Percentiles rank a stretch among this genome's conserved stretches.
Conservation (phyloP, 2,113 vertebrate species). For the Hippocampus comes region DNA sequence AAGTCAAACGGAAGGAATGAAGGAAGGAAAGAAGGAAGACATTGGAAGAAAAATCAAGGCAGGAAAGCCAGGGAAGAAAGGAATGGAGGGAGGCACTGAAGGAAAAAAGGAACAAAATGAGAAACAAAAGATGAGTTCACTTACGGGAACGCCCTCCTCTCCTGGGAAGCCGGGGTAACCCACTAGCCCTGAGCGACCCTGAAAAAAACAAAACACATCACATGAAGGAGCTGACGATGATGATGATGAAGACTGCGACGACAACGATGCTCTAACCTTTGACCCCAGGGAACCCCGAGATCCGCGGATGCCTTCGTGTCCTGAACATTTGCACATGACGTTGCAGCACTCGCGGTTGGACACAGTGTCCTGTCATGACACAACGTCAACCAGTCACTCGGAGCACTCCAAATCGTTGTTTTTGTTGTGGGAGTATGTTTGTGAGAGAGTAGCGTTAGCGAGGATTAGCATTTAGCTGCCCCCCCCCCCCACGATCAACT, state of each 20-base stretch:
- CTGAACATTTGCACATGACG: conserved; percentile 77
- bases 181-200: conserved; percentile 73
- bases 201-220: conserved; percentile 29
- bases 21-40: no score
- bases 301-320: conserved; percentile 75
- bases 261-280: conserved; percentile 71
- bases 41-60: no score
- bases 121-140: conserved; percentile 37
- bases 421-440: no score
- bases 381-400: not conserved
- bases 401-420: not conserved
- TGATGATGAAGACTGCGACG: not conserved
- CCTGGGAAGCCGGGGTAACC: conserved; percentile 79
- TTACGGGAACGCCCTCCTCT: conserved; percentile 80
- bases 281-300: conserved; percentile 61
- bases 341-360: conserved; percentile 79
- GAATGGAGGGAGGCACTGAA: not conserved
- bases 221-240: not conserved
- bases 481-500: conserved; percentile 46
- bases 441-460: not conserved
- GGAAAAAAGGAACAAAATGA: not conserved
- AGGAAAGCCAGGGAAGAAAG: no score
- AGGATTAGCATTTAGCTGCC: not conserved
- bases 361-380: conserved; percentile 64
- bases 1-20: no score